Evolutionary conservation across 1,140 invertebrate species (phyloP).

Genomic region (Procambarus virginalis): DNA sequence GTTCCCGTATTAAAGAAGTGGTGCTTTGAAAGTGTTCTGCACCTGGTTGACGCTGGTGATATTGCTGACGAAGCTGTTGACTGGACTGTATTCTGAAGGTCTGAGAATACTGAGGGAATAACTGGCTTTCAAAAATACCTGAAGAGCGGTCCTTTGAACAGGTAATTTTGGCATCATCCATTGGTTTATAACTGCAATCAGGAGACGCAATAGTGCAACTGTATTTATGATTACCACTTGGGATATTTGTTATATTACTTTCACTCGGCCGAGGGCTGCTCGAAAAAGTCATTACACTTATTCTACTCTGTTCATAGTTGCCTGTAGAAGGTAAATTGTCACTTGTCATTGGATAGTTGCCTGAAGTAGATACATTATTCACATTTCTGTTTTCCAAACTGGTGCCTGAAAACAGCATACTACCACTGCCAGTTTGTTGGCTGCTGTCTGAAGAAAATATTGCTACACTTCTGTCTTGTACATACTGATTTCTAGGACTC

Average conservation of each 20-base stretch:
- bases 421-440: neutral
- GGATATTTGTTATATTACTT: neutral
- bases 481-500: neutral
- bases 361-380: neutral
- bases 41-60: neutral
- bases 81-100: neutral
- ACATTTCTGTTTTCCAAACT: neutral
- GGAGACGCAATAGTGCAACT: neutral
- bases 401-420: neutral
- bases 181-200: neutral
- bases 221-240: neutral
- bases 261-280: neutral
- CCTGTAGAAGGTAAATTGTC: neutral
- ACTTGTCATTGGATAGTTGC: neutral
- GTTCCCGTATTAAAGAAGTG: neutral
- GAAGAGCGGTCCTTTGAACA: neutral
- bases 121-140: neutral
- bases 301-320: slow-evolving; percentile 1
- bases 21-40: neutral
- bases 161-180: neutral
- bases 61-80: neutral
- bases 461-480: neutral
- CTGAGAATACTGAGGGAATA: neutral
- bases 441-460: neutral
- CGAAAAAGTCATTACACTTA: neutral